Conservation (phyloP, 2,113 vertebrate genomes). For the Jaculus jaculus region DNA sequence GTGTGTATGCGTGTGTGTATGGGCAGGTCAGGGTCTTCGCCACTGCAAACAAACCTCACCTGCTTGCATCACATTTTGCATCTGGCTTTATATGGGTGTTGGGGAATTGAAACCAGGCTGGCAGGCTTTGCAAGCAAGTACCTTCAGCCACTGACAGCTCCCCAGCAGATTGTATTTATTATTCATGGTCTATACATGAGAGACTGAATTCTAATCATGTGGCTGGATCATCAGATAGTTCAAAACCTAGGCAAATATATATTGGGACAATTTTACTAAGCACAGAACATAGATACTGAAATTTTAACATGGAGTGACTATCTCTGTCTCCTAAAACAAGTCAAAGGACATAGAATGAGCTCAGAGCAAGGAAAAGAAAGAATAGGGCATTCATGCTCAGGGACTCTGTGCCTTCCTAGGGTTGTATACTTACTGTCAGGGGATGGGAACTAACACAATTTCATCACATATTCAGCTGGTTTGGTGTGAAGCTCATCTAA, state of each 20-base stretch:
- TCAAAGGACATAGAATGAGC: not conserved
- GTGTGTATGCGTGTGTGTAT: no score
- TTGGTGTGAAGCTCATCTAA: not conserved
- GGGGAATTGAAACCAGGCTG: no score
- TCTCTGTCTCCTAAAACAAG: not conserved
- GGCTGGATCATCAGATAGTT: not conserved
- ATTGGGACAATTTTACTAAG: not conserved
- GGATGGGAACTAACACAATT: not conserved
- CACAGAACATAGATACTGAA: not conserved
- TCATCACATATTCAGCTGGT: not conserved
- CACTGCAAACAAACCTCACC: no score
- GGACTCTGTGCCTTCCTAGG: not conserved
- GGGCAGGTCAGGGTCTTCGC: no score
- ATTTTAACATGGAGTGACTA: not conserved
- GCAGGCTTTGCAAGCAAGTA: no score
- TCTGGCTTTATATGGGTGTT: no score
- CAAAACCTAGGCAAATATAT: not conserved
- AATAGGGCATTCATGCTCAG: not conserved
- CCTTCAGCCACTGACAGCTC: no score
- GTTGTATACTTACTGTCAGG: not conserved
- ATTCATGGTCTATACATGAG: not conserved
- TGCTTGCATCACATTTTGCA: no score
- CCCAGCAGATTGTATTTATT: not conserved
- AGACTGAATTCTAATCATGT: not conserved
- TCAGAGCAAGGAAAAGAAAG: not conserved